These are phyloP conservation scores for Alosa sapidissima DNA, from an alignment of 2,797 vertebrate species.

Conservation along the genomic window DNA sequence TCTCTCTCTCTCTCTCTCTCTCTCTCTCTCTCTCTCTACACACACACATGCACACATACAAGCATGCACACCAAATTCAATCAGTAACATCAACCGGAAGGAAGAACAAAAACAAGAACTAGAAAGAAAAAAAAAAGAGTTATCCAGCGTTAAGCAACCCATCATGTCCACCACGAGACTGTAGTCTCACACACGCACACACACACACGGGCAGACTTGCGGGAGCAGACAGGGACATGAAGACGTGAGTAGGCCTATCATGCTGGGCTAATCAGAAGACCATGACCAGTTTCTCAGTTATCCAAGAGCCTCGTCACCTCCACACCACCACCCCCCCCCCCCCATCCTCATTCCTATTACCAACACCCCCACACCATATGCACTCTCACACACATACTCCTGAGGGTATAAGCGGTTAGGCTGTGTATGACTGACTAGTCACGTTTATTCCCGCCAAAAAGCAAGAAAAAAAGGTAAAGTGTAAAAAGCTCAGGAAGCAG, in stretches of 20 bases:
- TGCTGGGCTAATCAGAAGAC: neutral
- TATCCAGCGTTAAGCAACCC: neutral
- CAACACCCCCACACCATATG: neutral
- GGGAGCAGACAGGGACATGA: neutral
- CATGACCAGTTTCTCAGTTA: neutral
- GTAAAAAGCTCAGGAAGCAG: neutral
- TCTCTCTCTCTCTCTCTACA: too few species aligned
- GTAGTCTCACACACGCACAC: neutral
- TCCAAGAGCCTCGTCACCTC: neutral
- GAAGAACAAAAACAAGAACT: neutral
- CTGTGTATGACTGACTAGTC: neutral
- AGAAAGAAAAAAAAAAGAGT: neutral
- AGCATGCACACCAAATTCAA: neutral
- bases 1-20: neutral
- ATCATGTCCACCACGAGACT: neutral
- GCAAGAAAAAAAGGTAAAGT: neutral
- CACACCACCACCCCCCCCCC: neutral
- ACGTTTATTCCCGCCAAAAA: neutral
- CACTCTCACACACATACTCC: neutral
- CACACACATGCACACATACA: neutral
- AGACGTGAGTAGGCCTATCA: neutral
- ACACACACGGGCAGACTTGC: neutral
- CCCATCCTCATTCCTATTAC: neutral
- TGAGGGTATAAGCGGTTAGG: neutral
- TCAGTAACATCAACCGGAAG: conserved; percentile 1